phyloP scores from a whole-genome alignment of 2,888 invertebrate species.

The Nemurella pictetii region DNA sequence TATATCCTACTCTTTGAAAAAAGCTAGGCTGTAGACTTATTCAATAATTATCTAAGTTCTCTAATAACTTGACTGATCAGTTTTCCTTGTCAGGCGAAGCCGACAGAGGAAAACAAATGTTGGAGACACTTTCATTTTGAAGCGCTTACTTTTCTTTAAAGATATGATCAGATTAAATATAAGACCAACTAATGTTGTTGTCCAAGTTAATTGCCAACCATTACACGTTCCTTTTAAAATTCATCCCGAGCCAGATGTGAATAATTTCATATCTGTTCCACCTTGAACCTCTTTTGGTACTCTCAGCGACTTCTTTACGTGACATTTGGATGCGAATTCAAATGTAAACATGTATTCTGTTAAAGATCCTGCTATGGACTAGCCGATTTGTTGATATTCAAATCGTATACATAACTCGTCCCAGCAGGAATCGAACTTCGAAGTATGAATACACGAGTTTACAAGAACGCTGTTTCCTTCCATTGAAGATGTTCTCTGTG shows the following conservation, averaged over 20 bases:
- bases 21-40: too few relatives aligned
- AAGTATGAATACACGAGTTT: too few relatives aligned
- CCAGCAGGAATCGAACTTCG: too few relatives aligned
- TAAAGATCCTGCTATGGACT: neutral
- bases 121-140: neutral
- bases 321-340: neutral
- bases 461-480: too few relatives aligned
- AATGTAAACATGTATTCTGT: neutral
- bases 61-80: too few relatives aligned
- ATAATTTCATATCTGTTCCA: neutral
- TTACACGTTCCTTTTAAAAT: neutral
- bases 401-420: neutral
- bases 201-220: neutral
- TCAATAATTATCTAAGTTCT: too few relatives aligned
- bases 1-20: too few relatives aligned
- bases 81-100: too few relatives aligned
- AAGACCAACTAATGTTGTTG: neutral
- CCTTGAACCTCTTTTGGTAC: neutral
- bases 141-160: neutral
- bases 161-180: neutral
- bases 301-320: neutral
- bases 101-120: neutral
- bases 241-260: neutral
- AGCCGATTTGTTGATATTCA: neutral
- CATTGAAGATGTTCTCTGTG: too few relatives aligned